A percentile compares a stretch with the other conserved stretches of the same genome.
Evolutionary conservation across 2,797 vertebrate genomes (phyloP).

Genomic region (Sciurus carolinensis): DNA sequence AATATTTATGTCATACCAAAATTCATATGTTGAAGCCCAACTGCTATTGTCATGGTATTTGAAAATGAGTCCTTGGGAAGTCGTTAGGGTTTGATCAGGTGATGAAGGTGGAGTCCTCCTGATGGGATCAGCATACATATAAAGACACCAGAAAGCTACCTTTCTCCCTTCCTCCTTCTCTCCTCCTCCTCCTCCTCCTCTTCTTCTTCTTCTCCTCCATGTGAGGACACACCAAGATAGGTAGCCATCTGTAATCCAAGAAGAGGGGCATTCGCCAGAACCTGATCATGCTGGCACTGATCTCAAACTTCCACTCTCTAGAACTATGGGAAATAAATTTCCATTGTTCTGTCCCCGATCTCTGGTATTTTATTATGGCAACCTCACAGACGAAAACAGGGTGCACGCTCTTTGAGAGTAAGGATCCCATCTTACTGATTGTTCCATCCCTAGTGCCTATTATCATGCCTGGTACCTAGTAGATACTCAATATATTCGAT

Average conservation of each 20-base stretch:
- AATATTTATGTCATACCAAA: not conserved
- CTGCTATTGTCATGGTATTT: not conserved
- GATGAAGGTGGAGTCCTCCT: not conserved
- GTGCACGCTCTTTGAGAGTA: not conserved
- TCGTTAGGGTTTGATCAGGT: not conserved
- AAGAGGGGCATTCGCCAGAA: not conserved
- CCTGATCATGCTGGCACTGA: not conserved
- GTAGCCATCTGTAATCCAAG: not conserved
- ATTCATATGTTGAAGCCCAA: not conserved
- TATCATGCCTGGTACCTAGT: not conserved
- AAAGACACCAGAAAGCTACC: not conserved
- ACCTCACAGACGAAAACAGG: not conserved
- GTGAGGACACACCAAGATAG: not conserved
- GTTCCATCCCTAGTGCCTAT: not conserved
- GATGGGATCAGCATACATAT: not conserved
- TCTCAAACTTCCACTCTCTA: not conserved
- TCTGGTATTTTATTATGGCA: not conserved
- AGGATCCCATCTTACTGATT: not conserved
- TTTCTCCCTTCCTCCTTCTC: not conserved
- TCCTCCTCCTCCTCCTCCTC: no score
- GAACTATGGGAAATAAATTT: not conserved
- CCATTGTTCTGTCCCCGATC: not conserved
- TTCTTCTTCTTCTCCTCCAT: not conserved
- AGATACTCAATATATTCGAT: not conserved
- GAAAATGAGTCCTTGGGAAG: not conserved